Percentiles rank a stretch among this genome's conserved stretches.
phyloP scores from a whole-genome alignment of 1,140 invertebrate species.

The Mactra quadrangularis region DNA sequence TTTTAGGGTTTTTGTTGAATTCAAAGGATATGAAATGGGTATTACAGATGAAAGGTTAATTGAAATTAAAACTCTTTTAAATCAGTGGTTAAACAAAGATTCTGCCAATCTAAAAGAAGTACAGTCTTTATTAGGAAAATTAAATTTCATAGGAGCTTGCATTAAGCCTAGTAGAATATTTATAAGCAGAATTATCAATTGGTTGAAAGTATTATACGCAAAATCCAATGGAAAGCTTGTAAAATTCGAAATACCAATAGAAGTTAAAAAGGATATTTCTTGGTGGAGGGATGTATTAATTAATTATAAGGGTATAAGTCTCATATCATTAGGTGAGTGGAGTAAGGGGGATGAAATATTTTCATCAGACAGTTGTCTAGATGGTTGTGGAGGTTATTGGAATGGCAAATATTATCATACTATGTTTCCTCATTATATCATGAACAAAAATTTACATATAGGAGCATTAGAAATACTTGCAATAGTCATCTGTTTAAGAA shows the following conservation, averaged over 20 bases:
- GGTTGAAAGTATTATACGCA: neutral
- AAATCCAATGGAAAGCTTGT: neutral
- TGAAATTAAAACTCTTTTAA: neutral
- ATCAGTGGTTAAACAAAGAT: too few species aligned
- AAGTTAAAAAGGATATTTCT: neutral
- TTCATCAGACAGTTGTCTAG: too few species aligned
- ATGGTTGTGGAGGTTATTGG: too few species aligned
- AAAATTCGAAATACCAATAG: neutral
- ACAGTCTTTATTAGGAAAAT: too few species aligned
- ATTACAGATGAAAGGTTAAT: neutral
- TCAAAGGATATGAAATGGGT: too few species aligned
- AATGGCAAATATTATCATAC: too few species aligned
- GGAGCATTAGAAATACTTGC: too few species aligned
- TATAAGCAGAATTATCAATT: neutral
- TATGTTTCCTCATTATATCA: too few species aligned
- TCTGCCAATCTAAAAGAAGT: too few species aligned
- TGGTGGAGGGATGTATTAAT: neutral
- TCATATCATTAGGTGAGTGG: conserved; percentile 5
- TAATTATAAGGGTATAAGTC: neutral
- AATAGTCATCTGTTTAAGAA: too few species aligned
- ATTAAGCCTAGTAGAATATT: neutral
- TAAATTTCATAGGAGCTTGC: conserved; percentile 15
- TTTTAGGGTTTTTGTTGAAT: neutral
- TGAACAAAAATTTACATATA: too few species aligned
- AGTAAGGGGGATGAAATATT: too few species aligned